phyloP scores from a whole-genome alignment of 2,888 invertebrate genomes.

The Agrotis segetum region DNA sequence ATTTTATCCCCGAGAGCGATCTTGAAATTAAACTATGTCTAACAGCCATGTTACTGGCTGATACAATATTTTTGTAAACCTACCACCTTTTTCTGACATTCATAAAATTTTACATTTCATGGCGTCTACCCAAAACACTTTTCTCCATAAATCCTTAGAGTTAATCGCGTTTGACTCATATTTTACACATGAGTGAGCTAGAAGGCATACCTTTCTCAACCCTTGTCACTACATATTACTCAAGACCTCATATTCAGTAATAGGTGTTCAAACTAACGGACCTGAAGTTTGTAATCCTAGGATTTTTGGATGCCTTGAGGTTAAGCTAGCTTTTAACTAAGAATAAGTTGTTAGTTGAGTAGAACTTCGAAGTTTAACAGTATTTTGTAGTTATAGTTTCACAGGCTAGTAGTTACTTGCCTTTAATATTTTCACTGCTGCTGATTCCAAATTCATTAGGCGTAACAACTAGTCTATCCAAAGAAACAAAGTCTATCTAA shows the following conservation, averaged over 20 bases:
- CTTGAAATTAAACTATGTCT: too few species aligned
- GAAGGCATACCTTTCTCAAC: conserved; percentile 47
- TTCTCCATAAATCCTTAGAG: conserved; percentile 40
- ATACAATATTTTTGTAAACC: too few species aligned
- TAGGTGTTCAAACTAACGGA: conserved; percentile 38
- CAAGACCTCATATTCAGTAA: conserved; percentile 50
- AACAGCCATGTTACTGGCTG: too few species aligned
- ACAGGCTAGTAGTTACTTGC: background rate
- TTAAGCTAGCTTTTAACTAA: background rate
- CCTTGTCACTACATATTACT: conserved; percentile 54
- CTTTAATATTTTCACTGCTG: too few species aligned
- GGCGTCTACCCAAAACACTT: conserved; percentile 26
- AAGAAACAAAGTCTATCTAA: too few species aligned
- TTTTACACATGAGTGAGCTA: conserved; percentile 46
- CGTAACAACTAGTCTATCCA: too few species aligned
- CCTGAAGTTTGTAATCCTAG: conserved; percentile 23
- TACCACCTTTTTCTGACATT: background rate
- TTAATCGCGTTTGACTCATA: conserved; percentile 50
- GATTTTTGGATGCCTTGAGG: conserved; percentile 9
- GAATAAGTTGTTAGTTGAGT: background rate
- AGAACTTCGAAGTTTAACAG: background rate
- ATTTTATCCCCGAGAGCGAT: too few species aligned
- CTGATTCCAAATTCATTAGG: too few species aligned
- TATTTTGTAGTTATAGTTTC: background rate
- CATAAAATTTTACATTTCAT: conserved; percentile 23